Evolutionary conservation across 2,113 vertebrate genomes (phyloP).

Genomic region (Eublepharis macularius): DNA sequence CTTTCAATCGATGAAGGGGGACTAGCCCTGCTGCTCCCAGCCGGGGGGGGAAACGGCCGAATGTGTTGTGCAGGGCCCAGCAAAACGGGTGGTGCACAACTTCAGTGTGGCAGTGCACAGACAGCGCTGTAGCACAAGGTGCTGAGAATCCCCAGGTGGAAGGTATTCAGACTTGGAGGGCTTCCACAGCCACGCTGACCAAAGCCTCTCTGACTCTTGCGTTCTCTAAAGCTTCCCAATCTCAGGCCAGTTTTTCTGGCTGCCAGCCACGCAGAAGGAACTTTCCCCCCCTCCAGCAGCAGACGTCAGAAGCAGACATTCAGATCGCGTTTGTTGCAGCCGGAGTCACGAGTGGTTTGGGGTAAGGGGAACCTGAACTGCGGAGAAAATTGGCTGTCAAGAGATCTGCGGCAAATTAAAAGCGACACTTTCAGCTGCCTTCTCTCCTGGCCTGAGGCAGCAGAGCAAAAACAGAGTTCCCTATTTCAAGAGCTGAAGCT

Average conservation of each 20-base stretch:
- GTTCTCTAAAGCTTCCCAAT: neutral
- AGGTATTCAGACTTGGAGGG: fast-evolving
- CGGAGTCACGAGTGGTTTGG: neutral
- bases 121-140: too few species aligned
- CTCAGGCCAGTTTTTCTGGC: neutral
- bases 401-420: neutral
- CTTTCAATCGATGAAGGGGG: too few species aligned
- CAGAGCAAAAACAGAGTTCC: too few species aligned
- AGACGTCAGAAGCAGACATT: neutral
- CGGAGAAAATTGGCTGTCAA: neutral
- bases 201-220: neutral
- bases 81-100: too few species aligned
- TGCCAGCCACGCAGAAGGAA: neutral
- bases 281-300: neutral
- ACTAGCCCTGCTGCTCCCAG: too few species aligned
- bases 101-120: too few species aligned
- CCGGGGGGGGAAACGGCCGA: too few species aligned
- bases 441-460: neutral
- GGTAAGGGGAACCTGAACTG: neutral
- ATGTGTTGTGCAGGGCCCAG: too few species aligned
- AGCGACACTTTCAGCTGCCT: neutral
- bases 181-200: too few species aligned
- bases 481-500: too few species aligned
- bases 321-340: neutral
- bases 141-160: too few species aligned